Evolutionary conservation across 1,140 invertebrate genomes (phyloP).

Genomic region (Idris sp.): DNA sequence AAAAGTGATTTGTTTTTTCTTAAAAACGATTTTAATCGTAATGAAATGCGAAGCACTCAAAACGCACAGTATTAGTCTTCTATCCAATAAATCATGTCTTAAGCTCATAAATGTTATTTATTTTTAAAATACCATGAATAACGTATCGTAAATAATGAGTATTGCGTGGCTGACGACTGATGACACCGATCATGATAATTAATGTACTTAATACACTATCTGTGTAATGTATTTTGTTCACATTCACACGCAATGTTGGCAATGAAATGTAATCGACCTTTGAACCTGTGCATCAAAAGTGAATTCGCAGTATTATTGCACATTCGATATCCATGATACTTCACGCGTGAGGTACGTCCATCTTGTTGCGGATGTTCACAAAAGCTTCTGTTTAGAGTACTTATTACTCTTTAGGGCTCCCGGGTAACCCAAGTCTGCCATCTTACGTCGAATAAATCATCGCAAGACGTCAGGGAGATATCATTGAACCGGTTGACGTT

Average conservation of each 20-base stretch:
- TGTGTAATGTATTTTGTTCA: slow-evolving; percentile 52
- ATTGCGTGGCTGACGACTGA: slow-evolving; percentile 47
- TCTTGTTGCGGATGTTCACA: slow-evolving; percentile 74
- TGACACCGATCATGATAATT: slow-evolving; percentile 52
- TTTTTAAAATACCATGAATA: slow-evolving; percentile 40
- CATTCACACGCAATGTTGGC: slow-evolving; percentile 56
- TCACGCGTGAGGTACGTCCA: slow-evolving; percentile 74
- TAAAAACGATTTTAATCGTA: slow-evolving; percentile 2
- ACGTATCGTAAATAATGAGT: slow-evolving; percentile 47
- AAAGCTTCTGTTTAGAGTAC: slow-evolving; percentile 78
- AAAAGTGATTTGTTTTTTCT: background rate
- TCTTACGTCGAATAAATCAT: slow-evolving; percentile 78
- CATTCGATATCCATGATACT: slow-evolving; percentile 61
- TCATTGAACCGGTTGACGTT: slow-evolving; percentile 76
- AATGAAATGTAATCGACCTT: slow-evolving; percentile 62
- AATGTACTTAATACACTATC: slow-evolving; percentile 57
- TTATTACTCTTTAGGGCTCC: slow-evolving; percentile 67
- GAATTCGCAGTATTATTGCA: slow-evolving; percentile 50
- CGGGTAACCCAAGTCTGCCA: slow-evolving; percentile 75
- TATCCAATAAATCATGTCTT: slow-evolving; percentile 43
- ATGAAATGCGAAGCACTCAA: slow-evolving; percentile 16
- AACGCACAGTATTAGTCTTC: slow-evolving; percentile 4
- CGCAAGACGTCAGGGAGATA: slow-evolving; percentile 74
- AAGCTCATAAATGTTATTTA: slow-evolving; percentile 49
- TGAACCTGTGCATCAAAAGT: slow-evolving; percentile 57